Evolutionary conservation across 2,797 vertebrate species (phyloP).

Genomic region (Schizothorax lantsangensis): DNA sequence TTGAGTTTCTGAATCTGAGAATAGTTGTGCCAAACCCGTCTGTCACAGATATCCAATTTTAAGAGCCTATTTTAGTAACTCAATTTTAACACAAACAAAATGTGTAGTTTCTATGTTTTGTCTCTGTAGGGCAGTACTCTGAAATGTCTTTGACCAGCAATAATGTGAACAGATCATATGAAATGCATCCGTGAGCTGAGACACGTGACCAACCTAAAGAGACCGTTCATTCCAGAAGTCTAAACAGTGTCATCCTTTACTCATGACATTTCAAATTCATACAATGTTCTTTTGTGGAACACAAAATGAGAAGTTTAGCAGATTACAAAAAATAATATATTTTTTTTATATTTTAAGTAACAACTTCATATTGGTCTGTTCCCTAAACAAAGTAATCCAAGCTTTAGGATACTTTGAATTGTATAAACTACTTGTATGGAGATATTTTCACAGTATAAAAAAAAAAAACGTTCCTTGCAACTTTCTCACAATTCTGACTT

Average conservation of each 20-base stretch:
- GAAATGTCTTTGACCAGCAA: slow-evolving; percentile 39
- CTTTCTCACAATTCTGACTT: neutral
- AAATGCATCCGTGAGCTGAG: neutral
- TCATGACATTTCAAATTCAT: neutral
- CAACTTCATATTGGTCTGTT: neutral
- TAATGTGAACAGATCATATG: slow-evolving; percentile 21
- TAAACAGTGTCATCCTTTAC: neutral
- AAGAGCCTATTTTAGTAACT: neutral
- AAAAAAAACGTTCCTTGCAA: neutral
- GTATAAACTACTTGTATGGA: neutral
- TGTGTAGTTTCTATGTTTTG: neutral
- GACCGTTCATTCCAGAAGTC: neutral
- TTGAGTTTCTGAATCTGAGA: neutral
- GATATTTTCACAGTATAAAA: neutral
- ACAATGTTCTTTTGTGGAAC: neutral
- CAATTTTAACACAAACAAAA: neutral
- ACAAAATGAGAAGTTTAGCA: neutral
- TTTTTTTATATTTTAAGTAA: neutral
- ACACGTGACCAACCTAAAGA: neutral
- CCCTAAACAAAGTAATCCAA: neutral
- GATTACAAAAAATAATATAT: neutral
- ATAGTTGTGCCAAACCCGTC: neutral
- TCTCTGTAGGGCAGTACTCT: neutral
- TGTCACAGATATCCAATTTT: neutral
- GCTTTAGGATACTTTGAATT: neutral